Evolutionary conservation across 2,797 vertebrate genomes (phyloP).

Genomic region (Buphagus erythrorhynchus): DNA sequence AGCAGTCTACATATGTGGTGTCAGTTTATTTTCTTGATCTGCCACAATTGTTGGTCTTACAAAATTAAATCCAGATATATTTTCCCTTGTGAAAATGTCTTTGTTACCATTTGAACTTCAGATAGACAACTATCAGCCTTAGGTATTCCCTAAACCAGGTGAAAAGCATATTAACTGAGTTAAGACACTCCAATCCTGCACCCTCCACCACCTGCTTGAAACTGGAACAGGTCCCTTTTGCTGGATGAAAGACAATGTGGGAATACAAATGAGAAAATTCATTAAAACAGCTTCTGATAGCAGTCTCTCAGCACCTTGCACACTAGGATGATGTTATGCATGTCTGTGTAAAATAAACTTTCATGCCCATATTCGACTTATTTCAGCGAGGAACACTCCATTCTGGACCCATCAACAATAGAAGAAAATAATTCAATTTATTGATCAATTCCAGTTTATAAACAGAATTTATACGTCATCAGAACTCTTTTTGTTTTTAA

Average conservation of each 20-base stretch:
- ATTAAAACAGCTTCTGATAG: not conserved
- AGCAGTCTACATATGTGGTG: not conserved
- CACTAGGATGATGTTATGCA: not conserved
- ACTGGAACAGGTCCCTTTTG: not conserved
- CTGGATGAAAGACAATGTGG: not conserved
- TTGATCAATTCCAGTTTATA: not conserved
- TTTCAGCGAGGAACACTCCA: not conserved
- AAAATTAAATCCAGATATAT: not conserved
- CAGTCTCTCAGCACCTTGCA: not conserved
- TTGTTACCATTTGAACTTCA: not conserved
- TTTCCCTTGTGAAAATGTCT: not conserved
- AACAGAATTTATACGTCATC: not conserved
- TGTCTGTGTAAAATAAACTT: not conserved
- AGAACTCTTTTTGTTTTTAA: not conserved
- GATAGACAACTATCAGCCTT: not conserved
- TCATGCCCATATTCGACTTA: not conserved
- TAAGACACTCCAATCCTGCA: not conserved
- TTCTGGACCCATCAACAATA: not conserved
- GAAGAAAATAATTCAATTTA: not conserved
- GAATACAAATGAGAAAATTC: not conserved
- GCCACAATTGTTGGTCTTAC: not conserved
- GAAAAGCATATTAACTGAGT: not conserved
- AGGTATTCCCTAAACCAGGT: not conserved
- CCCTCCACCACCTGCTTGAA: not conserved
- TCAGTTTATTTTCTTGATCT: not conserved